These are phyloP conservation scores for Parnassius apollo DNA, from an alignment of 2,888 invertebrate species.

Conservation along the genomic window DNA sequence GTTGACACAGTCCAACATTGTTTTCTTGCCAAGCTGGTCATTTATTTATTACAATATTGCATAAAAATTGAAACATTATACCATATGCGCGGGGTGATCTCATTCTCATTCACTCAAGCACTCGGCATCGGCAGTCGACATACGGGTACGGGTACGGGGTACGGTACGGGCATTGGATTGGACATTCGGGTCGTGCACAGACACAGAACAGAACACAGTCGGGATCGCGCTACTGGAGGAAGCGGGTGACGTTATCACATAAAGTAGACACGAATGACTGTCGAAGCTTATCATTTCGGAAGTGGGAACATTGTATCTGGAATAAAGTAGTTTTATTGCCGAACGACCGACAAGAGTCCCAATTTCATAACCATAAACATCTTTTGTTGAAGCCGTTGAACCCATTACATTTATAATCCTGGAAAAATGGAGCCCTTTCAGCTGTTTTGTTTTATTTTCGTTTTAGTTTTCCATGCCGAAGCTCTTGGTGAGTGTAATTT, in stretches of 20 bases:
- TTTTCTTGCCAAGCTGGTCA: background rate
- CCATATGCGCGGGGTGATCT: constrained; percentile 40
- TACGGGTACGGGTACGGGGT: no score
- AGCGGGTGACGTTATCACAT: background rate
- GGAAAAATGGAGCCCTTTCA: constrained; percentile 16
- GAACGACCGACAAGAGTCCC: background rate
- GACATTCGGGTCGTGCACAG: background rate
- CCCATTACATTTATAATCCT: background rate
- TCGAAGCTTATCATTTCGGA: constrained; percentile 60
- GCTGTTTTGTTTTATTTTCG: constrained; percentile 5
- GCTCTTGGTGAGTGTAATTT: constrained; percentile 17
- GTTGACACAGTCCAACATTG: background rate
- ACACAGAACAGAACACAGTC: constrained; percentile 6
- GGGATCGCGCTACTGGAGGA: background rate
- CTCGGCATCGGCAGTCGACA: background rate
- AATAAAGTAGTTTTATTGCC: constrained; percentile 1
- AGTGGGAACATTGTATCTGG: constrained; percentile 51
- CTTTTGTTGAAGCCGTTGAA: background rate
- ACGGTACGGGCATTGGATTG: no score
- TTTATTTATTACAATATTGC: constrained; percentile 14
- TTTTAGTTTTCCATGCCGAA: background rate
- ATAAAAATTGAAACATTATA: constrained; percentile 36
- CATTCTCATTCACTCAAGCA: constrained; percentile 40
- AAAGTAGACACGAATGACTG: constrained; percentile 27
- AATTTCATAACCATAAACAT: background rate